Conservation (phyloP, 2,888 invertebrate genomes). For the Clistopyga incitator region DNA sequence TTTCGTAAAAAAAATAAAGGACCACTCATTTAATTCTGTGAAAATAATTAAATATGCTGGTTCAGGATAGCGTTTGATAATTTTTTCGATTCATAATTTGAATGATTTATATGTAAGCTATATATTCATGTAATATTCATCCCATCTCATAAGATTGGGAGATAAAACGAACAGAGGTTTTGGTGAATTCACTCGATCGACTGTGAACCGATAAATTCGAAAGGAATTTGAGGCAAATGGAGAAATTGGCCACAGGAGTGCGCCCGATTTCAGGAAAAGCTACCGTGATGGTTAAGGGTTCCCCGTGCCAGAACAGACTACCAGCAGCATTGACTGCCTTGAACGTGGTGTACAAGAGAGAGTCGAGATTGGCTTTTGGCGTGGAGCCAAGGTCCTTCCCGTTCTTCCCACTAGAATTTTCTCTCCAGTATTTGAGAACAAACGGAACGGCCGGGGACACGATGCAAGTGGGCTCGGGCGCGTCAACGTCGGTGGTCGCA, state of each 20-base stretch:
- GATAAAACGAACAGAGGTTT: background rate
- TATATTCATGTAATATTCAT: background rate
- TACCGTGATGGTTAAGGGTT: conserved; percentile 39
- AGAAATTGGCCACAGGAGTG: conserved; percentile 37
- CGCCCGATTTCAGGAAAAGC: background rate
- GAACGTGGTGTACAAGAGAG: conserved; percentile 8
- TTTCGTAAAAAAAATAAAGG: too few species aligned
- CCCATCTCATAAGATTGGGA: background rate
- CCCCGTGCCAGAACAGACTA: conserved; percentile 32
- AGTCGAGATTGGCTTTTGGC: conserved; percentile 75
- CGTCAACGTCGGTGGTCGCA: conserved; percentile 57
- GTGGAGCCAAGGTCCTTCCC: conserved; percentile 78
- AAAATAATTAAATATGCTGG: too few species aligned
- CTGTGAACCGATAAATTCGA: background rate
- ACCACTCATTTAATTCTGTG: too few species aligned
- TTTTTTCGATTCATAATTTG: too few species aligned
- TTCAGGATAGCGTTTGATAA: too few species aligned
- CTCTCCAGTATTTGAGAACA: conserved; percentile 83
- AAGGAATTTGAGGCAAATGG: conserved; percentile 30
- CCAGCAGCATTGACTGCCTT: conserved; percentile 29
- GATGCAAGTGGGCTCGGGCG: conserved; percentile 80
- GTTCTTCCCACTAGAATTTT: conserved; percentile 80
- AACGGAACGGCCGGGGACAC: conserved; percentile 76
- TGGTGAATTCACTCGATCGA: background rate
- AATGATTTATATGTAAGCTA: background rate